Base-by-base conservation (phyloP, 2,797 vertebrate genomes). In the Naso thynnoides region DNA sequence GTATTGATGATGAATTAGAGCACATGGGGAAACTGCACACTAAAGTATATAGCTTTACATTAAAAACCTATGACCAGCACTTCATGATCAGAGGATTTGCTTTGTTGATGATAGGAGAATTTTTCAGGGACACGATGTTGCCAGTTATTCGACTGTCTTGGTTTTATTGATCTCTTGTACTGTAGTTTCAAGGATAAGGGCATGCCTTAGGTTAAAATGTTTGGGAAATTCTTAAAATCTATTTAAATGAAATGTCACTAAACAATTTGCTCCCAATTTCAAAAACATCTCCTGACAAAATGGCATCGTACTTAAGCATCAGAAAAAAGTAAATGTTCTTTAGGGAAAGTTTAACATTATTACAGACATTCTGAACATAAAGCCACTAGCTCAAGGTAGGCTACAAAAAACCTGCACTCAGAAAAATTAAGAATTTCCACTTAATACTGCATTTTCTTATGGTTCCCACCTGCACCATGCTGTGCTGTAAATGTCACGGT, bases 31-130 rank as follows among this genome's bases (percentile, higher is more conserved):
- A 64, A 73, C 38, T 68, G 59, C 71, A 2, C 38, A 69, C 42
- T 15, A 39, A 39, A 47, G 27, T 41, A 21, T 47, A 62, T 14
- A 55, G 75, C 29, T 42, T 29, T 9, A 48, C 41, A 39, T 26
- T 49, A 71, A 74, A 63, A n/a, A 19, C n/a, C 36, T 13, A 26
- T 18, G 38, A 62, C 50, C 44, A 63, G 66, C 66, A 84, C 5
- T 72, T 82, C 14, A 63, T 54, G 57, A 38, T 47, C 18, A 26
- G 15, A 53, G 54, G 49, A 42, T 63, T 78, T 73, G 33, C 71
- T 83, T 56, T 63, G 45, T 24, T 76, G 69, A 68, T 70, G 63
- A 75, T 56, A 54, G 45, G 23, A 52, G 15, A 8, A 36, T 72
- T 79, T 79, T 67, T 69, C 63, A 77, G 64, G 69, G 68, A 68